Conservation (phyloP, 2,113 vertebrate genomes). For the Catharus bicknelli region DNA sequence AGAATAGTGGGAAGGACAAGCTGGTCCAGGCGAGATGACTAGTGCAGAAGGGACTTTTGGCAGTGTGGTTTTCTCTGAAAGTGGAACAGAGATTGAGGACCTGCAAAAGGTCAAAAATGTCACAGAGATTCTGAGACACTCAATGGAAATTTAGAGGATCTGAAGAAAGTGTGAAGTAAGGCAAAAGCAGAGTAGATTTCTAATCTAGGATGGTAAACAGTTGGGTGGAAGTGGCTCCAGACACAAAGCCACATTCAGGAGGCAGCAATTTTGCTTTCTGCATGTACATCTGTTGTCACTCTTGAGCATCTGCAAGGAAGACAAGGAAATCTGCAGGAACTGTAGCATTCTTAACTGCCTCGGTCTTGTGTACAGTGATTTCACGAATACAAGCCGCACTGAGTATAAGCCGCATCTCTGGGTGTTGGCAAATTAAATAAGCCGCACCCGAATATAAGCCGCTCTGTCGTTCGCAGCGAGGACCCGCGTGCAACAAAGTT, state of each 20-base stretch:
- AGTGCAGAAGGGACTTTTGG: not conserved
- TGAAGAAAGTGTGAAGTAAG: not conserved
- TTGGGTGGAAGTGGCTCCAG: not conserved
- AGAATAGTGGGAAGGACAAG: not conserved
- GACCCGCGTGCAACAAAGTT: too few relatives aligned
- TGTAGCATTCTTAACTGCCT: not conserved
- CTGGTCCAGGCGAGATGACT: fast-evolving
- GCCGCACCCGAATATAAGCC: too few relatives aligned
- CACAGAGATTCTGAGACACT: not conserved
- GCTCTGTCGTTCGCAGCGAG: too few relatives aligned
- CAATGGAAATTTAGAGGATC: not conserved
- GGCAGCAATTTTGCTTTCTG: not conserved
- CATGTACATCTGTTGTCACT: not conserved
- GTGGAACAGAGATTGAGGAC: not conserved
- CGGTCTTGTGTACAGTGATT: not conserved
- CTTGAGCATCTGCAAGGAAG: not conserved
- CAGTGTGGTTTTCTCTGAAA: not conserved
- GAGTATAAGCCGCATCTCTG: too few relatives aligned
- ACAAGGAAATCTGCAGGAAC: not conserved
- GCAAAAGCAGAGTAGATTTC: not conserved
- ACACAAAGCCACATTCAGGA: not conserved
- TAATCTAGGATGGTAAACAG: not conserved
- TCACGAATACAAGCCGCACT: too few relatives aligned
- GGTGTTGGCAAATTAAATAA: too few relatives aligned
- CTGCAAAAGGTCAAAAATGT: not conserved